phyloP scores from a whole-genome alignment of 2,888 invertebrate genomes.

The Agriopis marginaria region DNA sequence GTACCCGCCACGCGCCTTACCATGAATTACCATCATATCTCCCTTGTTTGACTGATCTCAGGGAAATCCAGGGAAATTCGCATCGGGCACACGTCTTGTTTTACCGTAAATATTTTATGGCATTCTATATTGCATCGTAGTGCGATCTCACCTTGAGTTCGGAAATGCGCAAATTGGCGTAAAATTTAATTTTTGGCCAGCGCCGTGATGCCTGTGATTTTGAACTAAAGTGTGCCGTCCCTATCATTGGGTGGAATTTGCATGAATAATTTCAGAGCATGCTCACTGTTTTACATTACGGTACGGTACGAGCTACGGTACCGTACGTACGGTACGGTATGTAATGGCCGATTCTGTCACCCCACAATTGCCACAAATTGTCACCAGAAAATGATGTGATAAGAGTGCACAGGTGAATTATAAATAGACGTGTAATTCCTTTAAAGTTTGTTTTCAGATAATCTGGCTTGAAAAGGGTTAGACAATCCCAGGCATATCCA shows the following conservation, averaged over 20 bases:
- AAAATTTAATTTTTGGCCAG: conserved; percentile 53
- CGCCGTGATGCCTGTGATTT: conserved; percentile 47
- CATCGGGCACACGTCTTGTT: too few relatives aligned
- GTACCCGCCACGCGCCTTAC: too few relatives aligned
- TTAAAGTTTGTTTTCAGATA: background rate
- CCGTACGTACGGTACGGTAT: conserved; percentile 4
- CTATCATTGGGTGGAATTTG: conserved; percentile 62
- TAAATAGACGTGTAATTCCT: conserved; percentile 25
- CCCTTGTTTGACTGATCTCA: too few relatives aligned
- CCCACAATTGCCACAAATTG: conserved; percentile 55
- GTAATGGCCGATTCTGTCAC: conserved; percentile 5
- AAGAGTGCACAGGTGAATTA: conserved; percentile 33
- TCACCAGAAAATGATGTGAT: conserved; percentile 50
- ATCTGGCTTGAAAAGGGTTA: background rate
- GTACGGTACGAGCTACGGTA: conserved; percentile 2
- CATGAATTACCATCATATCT: too few relatives aligned
- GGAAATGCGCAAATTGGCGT: conserved; percentile 33
- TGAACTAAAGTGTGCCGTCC: conserved; percentile 54
- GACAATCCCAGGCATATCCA: too few relatives aligned
- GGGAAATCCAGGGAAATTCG: too few relatives aligned
- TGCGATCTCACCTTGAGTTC: conserved; percentile 1
- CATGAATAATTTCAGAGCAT: conserved; percentile 64
- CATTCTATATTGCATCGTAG: background rate
- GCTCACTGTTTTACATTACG: conserved; percentile 48
- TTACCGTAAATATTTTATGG: background rate